A percentile compares a stretch with the other conserved stretches of the same genome.
phyloP scores from a whole-genome alignment of 2,113 vertebrate genomes.

The Halcyon malimbica region DNA sequence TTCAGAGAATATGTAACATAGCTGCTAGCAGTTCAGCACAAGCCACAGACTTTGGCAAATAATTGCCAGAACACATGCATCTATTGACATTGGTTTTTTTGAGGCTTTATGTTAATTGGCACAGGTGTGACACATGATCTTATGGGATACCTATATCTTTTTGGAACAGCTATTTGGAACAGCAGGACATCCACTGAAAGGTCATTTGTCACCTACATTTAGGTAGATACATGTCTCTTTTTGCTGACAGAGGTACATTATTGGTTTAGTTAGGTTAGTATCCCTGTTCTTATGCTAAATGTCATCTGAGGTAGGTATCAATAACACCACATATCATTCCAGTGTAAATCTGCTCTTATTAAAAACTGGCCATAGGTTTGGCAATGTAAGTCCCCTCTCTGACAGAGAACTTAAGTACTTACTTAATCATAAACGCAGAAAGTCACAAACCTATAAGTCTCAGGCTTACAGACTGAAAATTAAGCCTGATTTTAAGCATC shows the following conservation, averaged over 20 bases:
- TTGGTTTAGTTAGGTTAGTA: background rate
- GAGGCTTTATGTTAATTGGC: background rate
- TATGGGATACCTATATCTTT: background rate
- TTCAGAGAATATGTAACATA: background rate
- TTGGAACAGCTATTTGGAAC: background rate
- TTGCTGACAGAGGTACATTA: background rate
- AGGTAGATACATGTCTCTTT: background rate
- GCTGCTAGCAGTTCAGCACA: background rate
- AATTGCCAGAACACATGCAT: background rate
- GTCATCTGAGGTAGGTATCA: background rate
- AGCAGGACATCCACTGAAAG: background rate
- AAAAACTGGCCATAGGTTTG: background rate
- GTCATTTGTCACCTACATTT: background rate
- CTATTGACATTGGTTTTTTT: background rate
- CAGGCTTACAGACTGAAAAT: background rate
- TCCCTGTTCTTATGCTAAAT: background rate
- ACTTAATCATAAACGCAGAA: background rate
- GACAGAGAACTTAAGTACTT: background rate
- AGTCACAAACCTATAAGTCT: background rate
- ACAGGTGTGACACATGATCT: background rate
- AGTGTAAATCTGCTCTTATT: background rate
- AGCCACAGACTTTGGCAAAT: background rate
- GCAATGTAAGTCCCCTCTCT: background rate
- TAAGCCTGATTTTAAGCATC: background rate
- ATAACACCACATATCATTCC: background rate